These are phyloP conservation scores for Ectemnius lituratus DNA, from an alignment of 2,888 invertebrate genomes.

Conservation along the genomic window DNA sequence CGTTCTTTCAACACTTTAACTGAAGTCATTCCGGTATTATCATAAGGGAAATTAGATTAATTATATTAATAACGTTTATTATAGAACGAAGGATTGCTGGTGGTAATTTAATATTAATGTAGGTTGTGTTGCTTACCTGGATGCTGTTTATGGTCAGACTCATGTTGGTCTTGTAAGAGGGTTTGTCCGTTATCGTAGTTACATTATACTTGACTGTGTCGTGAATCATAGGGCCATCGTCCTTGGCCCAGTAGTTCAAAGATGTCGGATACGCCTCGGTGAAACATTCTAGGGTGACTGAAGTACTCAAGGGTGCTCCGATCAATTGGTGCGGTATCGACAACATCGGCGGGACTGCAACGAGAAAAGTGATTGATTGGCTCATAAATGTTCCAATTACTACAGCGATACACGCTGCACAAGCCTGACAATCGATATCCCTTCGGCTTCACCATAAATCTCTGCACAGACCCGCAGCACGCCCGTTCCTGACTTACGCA, in stretches of 20 bases:
- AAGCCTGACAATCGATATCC: conserved; percentile 59
- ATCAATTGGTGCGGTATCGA: conserved; percentile 95
- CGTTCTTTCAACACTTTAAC: no score
- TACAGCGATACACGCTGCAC: conserved; percentile 59
- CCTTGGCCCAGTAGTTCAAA: conserved; percentile 93
- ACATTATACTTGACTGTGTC: conserved; percentile 88
- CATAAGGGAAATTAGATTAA: no score
- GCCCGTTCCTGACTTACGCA: conserved; percentile 16
- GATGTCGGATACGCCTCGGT: conserved; percentile 95
- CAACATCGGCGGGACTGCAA: conserved; percentile 93
- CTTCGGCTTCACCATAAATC: conserved; percentile 63
- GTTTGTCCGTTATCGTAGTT: conserved; percentile 83
- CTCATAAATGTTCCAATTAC: conserved; percentile 72
- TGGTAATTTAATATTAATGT: neutral
- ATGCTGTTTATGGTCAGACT: conserved; percentile 89
- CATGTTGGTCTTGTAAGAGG: conserved; percentile 93
- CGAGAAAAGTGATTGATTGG: conserved; percentile 69
- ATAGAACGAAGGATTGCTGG: no score
- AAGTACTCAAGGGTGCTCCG: conserved; percentile 89
- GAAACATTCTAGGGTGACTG: conserved; percentile 91
- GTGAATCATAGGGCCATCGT: conserved; percentile 93
- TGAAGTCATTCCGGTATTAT: no score
- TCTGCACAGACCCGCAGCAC: conserved; percentile 26
- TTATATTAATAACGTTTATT: no score
- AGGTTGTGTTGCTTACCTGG: conserved; percentile 59